Evolutionary conservation across 2,888 invertebrate species (phyloP).

Genomic region (Pristionchus fissidentatus): DNA sequence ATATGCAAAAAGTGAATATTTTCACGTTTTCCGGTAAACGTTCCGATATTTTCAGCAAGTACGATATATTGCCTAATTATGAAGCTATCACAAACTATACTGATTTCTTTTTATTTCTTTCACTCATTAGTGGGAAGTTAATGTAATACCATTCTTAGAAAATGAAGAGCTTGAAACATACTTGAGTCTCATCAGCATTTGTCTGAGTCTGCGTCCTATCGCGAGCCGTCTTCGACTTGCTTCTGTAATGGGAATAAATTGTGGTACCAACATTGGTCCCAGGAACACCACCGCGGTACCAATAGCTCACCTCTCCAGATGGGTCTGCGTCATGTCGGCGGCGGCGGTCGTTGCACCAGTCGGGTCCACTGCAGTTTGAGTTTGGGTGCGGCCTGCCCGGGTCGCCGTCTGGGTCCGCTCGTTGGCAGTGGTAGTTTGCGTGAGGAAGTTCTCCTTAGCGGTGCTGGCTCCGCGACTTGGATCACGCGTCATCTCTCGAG

Average conservation of each 20-base stretch:
- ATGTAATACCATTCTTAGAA: too few species aligned
- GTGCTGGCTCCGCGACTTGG: too few species aligned
- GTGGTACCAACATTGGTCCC: background rate
- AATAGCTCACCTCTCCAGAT: constrained; percentile 2
- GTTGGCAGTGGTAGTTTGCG: too few species aligned
- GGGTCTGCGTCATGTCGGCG: background rate
- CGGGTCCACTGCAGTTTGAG: background rate
- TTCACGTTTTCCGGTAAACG: too few species aligned
- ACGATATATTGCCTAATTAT: too few species aligned
- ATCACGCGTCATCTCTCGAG: background rate
- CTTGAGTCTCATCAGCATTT: constrained; percentile 9
- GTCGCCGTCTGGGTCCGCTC: background rate
- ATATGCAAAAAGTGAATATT: too few species aligned
- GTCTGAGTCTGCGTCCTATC: constrained; percentile 6
- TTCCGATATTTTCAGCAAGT: too few species aligned
- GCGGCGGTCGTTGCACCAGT: background rate
- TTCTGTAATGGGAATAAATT: background rate
- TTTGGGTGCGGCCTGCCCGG: background rate
- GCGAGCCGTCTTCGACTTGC: constrained; percentile 1
- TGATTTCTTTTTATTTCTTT: too few species aligned
- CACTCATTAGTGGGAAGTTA: too few species aligned
- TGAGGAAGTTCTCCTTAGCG: background rate
- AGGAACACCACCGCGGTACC: background rate
- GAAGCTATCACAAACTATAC: too few species aligned
- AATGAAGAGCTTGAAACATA: too few species aligned